phyloP scores from a whole-genome alignment of 2,797 vertebrate genomes.

The Neopelma chrysocephalum region DNA sequence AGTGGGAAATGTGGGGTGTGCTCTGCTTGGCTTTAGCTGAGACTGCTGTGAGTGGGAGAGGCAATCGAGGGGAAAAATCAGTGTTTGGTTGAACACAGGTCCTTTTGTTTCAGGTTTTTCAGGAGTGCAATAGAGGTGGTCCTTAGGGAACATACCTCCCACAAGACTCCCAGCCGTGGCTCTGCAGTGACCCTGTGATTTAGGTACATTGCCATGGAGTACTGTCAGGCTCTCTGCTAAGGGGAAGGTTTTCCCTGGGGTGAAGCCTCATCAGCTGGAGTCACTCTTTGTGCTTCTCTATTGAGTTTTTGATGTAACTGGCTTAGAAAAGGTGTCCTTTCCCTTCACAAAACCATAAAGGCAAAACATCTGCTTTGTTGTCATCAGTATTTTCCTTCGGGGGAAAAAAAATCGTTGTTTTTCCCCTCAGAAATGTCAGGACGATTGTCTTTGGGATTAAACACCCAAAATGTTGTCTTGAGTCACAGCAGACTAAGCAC shows the following conservation, averaged over 20 bases:
- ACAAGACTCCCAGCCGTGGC: neutral
- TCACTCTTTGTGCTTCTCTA: neutral
- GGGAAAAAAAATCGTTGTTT: fast-evolving
- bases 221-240: neutral
- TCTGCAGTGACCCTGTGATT: neutral
- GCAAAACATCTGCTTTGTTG: neutral
- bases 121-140: neutral
- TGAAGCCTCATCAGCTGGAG: neutral
- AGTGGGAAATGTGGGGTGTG: neutral
- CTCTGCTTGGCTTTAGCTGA: neutral
- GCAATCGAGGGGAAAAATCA: neutral
- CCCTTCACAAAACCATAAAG: neutral
- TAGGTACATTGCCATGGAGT: fast-evolving
- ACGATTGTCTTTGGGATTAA: neutral
- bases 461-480: neutral
- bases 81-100: neutral
- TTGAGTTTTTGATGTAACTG: neutral
- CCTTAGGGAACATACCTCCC: neutral
- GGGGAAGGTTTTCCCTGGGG: neutral
- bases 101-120: neutral
- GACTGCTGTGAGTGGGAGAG: fast-evolving
- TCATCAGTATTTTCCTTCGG: neutral
- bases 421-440: neutral
- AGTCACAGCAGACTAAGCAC: neutral
- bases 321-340: neutral